Conservation (phyloP, 2,888 invertebrate genomes). For the Scelioninae gen. 1 region DNA sequence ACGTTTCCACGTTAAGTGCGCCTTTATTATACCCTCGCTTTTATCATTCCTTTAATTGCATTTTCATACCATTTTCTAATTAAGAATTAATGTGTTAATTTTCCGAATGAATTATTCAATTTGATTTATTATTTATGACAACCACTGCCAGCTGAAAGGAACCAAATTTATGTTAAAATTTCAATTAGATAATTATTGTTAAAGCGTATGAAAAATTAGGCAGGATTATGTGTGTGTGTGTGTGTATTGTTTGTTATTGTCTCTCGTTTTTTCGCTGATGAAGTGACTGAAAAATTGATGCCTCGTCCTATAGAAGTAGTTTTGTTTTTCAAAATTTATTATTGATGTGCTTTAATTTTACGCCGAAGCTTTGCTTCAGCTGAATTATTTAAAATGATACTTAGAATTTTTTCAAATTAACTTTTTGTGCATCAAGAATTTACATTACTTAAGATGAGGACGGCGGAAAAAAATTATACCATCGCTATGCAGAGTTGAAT, state of each 20-base stretch:
- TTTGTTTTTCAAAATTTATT: constrained; percentile 20
- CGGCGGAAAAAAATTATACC: constrained; percentile 16
- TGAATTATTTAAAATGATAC: constrained; percentile 12
- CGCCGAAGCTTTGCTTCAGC: neutral
- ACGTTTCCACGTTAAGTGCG: constrained; percentile 41
- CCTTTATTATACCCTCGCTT: constrained; percentile 50
- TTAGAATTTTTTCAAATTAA: constrained; percentile 18
- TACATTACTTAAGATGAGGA: constrained; percentile 15
- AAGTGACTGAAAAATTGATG: neutral
- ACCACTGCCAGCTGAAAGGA: constrained; percentile 7
- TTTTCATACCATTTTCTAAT: constrained; percentile 43
- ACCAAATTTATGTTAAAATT: constrained; percentile 34
- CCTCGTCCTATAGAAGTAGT: neutral
- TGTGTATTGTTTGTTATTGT: neutral
- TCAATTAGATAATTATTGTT: constrained; percentile 29
- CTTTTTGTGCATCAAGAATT: constrained; percentile 18
- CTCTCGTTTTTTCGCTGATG: constrained; percentile 1
- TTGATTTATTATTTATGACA: constrained; percentile 43
- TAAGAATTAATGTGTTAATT: constrained; percentile 45
- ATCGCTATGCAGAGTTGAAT: constrained; percentile 24
- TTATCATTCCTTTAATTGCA: constrained; percentile 54
- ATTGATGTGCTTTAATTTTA: constrained; percentile 17
- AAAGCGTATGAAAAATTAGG: constrained; percentile 4
- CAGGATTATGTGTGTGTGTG: constrained; percentile 1
- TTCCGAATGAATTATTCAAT: constrained; percentile 41